These are phyloP conservation scores for Trypoxylus dichotomus DNA, from an alignment of 1,140 invertebrate genomes.

Conservation along the genomic window DNA sequence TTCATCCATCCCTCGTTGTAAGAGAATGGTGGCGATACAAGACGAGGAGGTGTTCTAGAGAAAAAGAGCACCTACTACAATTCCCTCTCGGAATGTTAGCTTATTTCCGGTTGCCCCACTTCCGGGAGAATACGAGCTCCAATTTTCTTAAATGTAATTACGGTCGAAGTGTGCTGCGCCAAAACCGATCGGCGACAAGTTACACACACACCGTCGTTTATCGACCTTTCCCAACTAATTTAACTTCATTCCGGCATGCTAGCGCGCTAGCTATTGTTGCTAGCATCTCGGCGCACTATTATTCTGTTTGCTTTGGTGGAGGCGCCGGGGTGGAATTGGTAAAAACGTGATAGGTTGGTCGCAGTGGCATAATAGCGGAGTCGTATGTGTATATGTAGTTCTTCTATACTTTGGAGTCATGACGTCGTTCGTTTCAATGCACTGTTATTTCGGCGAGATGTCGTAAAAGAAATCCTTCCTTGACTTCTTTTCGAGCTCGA, in stretches of 20 bases:
- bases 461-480: too few species aligned
- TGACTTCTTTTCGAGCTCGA: too few species aligned
- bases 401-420: too few species aligned
- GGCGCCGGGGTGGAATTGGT: too few species aligned
- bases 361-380: too few species aligned
- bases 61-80: constrained; percentile 26
- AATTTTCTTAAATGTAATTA: constrained; percentile 47
- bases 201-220: constrained; percentile 32
- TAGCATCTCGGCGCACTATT: neutral
- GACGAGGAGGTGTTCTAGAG: neutral
- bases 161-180: constrained; percentile 32
- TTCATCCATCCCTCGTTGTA: neutral
- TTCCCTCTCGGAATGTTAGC: constrained; percentile 36
- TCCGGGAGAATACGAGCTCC: constrained; percentile 39
- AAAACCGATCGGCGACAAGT: constrained; percentile 40
- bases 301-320: neutral
- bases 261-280: neutral
- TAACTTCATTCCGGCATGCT: constrained; percentile 18
- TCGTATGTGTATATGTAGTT: too few species aligned
- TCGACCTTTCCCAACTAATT: constrained; percentile 25
- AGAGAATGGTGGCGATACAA: neutral
- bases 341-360: too few species aligned
- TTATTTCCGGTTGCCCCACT: constrained; percentile 40
- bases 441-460: too few species aligned
- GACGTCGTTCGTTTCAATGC: too few species aligned